Conservation (phyloP, 2,888 invertebrate genomes). For the Xylocampa areola region DNA sequence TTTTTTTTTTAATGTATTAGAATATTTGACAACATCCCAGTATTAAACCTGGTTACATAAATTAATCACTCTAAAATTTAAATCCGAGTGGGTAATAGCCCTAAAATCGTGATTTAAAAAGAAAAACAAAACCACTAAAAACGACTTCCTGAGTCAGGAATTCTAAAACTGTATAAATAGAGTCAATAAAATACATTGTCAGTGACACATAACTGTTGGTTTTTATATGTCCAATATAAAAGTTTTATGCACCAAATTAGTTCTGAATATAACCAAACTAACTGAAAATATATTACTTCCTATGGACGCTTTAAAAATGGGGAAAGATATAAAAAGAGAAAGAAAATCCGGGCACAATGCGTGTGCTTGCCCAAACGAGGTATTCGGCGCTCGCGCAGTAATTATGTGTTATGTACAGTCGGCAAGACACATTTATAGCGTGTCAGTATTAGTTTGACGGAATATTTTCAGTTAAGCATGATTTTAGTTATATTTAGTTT, state of each 20-base stretch:
- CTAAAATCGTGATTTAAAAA: conserved; percentile 24
- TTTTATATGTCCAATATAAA: conserved; percentile 72
- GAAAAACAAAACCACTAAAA: conserved; percentile 55
- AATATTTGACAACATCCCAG: conserved; percentile 17
- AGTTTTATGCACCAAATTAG: conserved; percentile 82
- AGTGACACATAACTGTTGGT: conserved; percentile 67
- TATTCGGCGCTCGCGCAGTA: conserved; percentile 76
- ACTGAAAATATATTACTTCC: conserved; percentile 81
- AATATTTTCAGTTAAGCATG: not conserved
- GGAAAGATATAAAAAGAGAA: conserved; percentile 75
- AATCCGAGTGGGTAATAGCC: conserved; percentile 21
- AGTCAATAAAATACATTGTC: conserved; percentile 78
- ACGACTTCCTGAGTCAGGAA: conserved; percentile 77
- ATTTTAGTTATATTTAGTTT: not conserved
- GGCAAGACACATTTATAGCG: conserved; percentile 53
- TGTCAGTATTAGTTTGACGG: conserved; percentile 10
- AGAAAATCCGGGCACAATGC: conserved; percentile 79
- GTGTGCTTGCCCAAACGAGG: conserved; percentile 78
- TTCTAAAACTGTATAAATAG: conserved; percentile 74
- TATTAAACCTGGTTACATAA: conserved; percentile 1
- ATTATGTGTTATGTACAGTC: conserved; percentile 78
- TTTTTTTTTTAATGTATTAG: not conserved
- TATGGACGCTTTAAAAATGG: conserved; percentile 78
- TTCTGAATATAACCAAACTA: conserved; percentile 75
- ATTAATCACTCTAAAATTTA: not conserved